Percentiles rank a stretch among this genome's conserved stretches.
Conservation (phyloP, 2,888 invertebrate species). For the Amphiduros pacificus region DNA sequence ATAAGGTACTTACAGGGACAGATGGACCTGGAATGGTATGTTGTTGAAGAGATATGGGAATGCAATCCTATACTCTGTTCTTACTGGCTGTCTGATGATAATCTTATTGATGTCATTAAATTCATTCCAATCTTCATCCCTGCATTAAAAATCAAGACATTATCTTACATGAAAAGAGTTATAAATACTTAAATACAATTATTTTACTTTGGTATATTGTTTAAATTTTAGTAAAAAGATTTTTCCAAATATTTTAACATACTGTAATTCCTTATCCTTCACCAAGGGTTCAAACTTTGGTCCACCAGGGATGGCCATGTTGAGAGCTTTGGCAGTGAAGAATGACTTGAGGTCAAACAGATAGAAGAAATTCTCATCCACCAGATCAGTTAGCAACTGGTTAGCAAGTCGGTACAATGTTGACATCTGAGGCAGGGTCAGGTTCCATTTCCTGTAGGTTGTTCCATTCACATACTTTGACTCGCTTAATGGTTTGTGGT, state of each 20-base stretch:
- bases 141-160: no score
- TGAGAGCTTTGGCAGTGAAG: conserved; percentile 98
- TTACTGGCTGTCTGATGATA: conserved; percentile 96
- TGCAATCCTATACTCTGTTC: conserved; percentile 98
- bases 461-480: conserved; percentile 91
- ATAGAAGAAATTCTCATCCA: conserved; percentile 98
- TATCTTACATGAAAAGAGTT: no score
- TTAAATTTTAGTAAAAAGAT: no score
- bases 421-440: conserved; percentile 95
- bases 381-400: conserved; percentile 94
- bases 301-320: conserved; percentile 99
- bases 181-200: no score
- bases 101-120: conserved; percentile 99
- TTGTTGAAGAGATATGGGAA: conserved; percentile 99
- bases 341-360: conserved; percentile 99
- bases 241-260: conserved; percentile 51
- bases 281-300: conserved; percentile 99
- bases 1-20: conserved; percentile 89
- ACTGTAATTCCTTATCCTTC: conserved; percentile 94
- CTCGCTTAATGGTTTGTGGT: conserved; percentile 92
- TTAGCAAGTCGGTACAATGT: conserved; percentile 96
- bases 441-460: conserved; percentile 95
- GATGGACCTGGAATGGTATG: conserved; percentile 95
- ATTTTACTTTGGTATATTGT: no score
- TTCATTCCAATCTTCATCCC: conserved; percentile 99